Conservation (phyloP, 2,113 vertebrate species). For the Leptosomus discolor region DNA sequence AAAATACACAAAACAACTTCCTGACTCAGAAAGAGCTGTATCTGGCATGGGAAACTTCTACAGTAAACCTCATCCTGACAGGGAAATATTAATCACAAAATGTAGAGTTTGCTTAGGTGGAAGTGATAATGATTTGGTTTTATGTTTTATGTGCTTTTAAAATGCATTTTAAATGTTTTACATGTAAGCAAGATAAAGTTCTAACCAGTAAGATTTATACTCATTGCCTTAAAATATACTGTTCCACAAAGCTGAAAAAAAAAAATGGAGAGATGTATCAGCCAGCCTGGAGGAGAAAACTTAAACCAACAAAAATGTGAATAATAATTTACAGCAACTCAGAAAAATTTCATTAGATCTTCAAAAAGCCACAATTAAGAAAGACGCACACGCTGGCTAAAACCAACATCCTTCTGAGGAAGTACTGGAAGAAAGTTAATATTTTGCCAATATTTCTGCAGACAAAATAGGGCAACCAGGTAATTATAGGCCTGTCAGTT, state of each 20-base stretch:
- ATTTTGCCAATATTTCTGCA: constrained; percentile 15
- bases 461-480: constrained; percentile 43
- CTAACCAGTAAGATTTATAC: neutral
- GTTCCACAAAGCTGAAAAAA: neutral
- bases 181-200: neutral
- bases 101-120: constrained; percentile 28
- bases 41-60: constrained; percentile 57
- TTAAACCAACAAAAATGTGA: constrained; percentile 7
- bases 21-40: constrained; percentile 46
- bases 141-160: neutral
- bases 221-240: neutral
- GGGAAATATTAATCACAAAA: constrained; percentile 32
- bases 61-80: constrained; percentile 15
- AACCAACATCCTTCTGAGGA: neutral
- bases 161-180: neutral
- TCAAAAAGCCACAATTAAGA: neutral
- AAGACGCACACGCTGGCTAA: neutral
- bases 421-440: neutral
- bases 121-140: neutral
- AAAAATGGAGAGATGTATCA: neutral
- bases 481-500: constrained; percentile 48
- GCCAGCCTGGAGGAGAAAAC: neutral
- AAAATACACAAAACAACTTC: constrained; percentile 68
- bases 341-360: neutral
- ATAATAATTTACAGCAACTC: neutral